Percentiles rank a stretch among this genome's conserved stretches.
These are phyloP conservation scores for Laothoe populi DNA, from an alignment of 2,888 invertebrate species.

Conservation along the genomic window DNA sequence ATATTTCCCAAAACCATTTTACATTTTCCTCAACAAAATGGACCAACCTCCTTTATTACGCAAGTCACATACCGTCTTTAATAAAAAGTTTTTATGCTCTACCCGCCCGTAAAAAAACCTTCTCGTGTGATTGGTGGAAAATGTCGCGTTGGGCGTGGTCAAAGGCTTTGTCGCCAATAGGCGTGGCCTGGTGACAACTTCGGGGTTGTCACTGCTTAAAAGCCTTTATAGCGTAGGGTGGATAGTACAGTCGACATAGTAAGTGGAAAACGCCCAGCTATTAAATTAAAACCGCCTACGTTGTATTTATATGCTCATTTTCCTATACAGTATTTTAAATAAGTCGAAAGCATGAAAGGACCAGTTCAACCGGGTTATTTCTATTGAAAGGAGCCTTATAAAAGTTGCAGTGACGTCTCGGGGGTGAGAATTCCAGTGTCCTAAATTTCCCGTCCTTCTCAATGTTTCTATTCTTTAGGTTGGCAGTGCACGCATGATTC, in stretches of 20 bases:
- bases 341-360: background rate
- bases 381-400: no score
- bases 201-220: conserved; percentile 75
- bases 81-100: conserved; percentile 34
- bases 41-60: conserved; percentile 7
- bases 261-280: conserved; percentile 2
- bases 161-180: conserved; percentile 77
- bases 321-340: background rate
- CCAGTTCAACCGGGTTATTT: no score
- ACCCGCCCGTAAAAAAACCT: conserved; percentile 54
- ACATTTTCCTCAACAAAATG: background rate
- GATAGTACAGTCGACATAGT: conserved; percentile 37
- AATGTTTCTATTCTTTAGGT: no score
- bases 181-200: conserved; percentile 71
- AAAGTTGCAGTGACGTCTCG: no score
- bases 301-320: background rate
- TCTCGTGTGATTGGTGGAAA: conserved; percentile 69
- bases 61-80: background rate
- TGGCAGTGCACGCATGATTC: no score
- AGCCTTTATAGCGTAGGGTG: conserved; percentile 51
- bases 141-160: conserved; percentile 78
- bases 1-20: background rate
- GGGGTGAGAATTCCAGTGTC: no score
- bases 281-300: conserved; percentile 1
- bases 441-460: no score